phyloP scores from a whole-genome alignment of 1,140 invertebrate genomes.

The Archivesica marissinica region DNA sequence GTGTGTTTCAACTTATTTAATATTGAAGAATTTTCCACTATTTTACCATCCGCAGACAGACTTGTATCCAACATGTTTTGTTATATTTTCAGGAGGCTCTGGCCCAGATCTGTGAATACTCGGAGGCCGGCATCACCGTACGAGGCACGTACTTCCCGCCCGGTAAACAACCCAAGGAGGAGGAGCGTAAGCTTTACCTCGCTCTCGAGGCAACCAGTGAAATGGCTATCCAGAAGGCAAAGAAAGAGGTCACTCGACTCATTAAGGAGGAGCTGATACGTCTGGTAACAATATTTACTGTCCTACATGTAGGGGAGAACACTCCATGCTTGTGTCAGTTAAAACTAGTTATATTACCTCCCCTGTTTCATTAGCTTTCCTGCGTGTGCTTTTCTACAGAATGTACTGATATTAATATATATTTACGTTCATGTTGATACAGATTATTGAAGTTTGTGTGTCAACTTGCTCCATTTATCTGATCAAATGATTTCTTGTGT shows the following conservation, averaged over 20 bases:
- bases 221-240: conserved; percentile 98
- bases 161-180: conserved; percentile 89
- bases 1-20: no score
- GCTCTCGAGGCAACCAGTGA: conserved; percentile 99
- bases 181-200: conserved; percentile 98
- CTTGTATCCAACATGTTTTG: conserved; percentile 24
- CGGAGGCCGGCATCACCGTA: conserved; percentile 99
- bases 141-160: conserved; percentile 96
- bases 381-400: background rate
- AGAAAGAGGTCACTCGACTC: conserved; percentile 98
- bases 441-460: no score
- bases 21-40: no score
- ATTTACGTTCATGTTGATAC: no score
- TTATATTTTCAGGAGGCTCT: conserved; percentile 92
- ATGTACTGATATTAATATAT: background rate
- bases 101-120: conserved; percentile 99
- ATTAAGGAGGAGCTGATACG: conserved; percentile 99
- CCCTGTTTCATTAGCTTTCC: background rate
- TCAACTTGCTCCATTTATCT: no score
- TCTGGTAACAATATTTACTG: conserved; percentile 90
- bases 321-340: background rate
- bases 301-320: no score
- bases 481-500: no score
- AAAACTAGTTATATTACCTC: background rate
- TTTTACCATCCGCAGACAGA: no score